Base-by-base conservation (phyloP, 1,140 invertebrate species). In the Alviniconcha marisindica region DNA sequence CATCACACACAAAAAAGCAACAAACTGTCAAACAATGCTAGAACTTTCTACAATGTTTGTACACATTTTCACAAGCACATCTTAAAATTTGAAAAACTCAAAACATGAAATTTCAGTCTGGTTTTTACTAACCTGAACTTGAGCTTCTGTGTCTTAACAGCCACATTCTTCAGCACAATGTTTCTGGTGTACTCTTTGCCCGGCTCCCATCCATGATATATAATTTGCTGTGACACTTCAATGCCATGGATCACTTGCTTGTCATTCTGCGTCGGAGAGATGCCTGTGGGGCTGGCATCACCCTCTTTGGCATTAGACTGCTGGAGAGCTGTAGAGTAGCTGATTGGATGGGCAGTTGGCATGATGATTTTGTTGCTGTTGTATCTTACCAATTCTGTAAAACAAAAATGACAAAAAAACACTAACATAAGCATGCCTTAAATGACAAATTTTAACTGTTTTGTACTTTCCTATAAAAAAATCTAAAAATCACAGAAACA, bases 161-260 rank as follows among this genome's bases (percentile, higher is more conserved):
- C 87, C 21, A 93, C 88, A 89, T 93, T 93, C 87, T 93, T 93
- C 14, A 93, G 83, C 4, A 90, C 84, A 76, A 93, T 89, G 83
- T 91, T 91, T 86, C 91, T 92, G 54, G 91, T 93, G 80, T 92
- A 92, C 83, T 93, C 92, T 82, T 86, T 87, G 24, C 92, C 92
- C 44, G 91, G 90, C 76, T 93, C 91, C 92, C 92, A 93, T 44
- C 90, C 90, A 60, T 90, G 90, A 88, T 89, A 93, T 0, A 90
- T 88, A 42, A 93, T 79, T 42, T 87, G 85, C 63, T 88, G 84
- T 3, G 87, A 81, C 2, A 92, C 91, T 87, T 93, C 92, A 83
- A 93, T 90, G 56, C 92, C 92, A 85, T 88, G 88, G 51, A 88
- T 77, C 73, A 88, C 88, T 15, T 78, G 83, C 28, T 83, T 84